phyloP scores from a whole-genome alignment of 2,888 invertebrate species.

The Cheilosia scutellata region DNA sequence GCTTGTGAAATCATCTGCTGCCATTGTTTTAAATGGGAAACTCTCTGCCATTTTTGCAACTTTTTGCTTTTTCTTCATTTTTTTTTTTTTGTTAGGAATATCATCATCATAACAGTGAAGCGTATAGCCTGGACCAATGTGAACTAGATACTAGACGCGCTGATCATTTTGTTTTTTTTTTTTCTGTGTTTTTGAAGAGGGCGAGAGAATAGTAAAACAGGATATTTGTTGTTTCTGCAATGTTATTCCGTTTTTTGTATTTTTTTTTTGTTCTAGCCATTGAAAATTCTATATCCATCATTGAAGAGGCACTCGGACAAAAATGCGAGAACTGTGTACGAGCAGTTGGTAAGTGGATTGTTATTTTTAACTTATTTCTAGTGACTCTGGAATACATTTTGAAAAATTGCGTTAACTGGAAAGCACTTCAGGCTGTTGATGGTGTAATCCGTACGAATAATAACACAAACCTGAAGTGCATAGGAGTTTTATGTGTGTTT shows the following conservation, averaged over 20 bases:
- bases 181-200: not conserved
- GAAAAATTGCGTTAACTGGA: slow-evolving; percentile 57
- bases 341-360: slow-evolving; percentile 60
- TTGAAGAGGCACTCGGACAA: slow-evolving; percentile 24
- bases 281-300: slow-evolving; percentile 47
- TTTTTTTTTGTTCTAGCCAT: slow-evolving; percentile 36
- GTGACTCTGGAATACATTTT: slow-evolving; percentile 30
- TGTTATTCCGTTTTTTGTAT: slow-evolving; percentile 27
- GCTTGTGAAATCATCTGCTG: slow-evolving; percentile 60
- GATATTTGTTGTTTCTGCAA: slow-evolving; percentile 57
- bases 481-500: too few species aligned
- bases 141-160: slow-evolving; percentile 1
- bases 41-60: slow-evolving; percentile 48
- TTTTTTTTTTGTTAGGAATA: slow-evolving; percentile 25
- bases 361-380: slow-evolving; percentile 56
- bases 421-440: slow-evolving; percentile 9
- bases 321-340: slow-evolving; percentile 38
- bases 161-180: slow-evolving; percentile 17
- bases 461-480: not conserved
- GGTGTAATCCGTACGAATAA: not conserved
- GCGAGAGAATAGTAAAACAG: slow-evolving; percentile 26
- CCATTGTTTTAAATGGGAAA: slow-evolving; percentile 54
- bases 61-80: slow-evolving; percentile 11
- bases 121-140: slow-evolving; percentile 12
- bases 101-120: slow-evolving; percentile 56